Base-by-base conservation (phyloP, 37 sponge, comb jelly and placozoan genomes). In the Mnemiopsis leidyi region DNA sequence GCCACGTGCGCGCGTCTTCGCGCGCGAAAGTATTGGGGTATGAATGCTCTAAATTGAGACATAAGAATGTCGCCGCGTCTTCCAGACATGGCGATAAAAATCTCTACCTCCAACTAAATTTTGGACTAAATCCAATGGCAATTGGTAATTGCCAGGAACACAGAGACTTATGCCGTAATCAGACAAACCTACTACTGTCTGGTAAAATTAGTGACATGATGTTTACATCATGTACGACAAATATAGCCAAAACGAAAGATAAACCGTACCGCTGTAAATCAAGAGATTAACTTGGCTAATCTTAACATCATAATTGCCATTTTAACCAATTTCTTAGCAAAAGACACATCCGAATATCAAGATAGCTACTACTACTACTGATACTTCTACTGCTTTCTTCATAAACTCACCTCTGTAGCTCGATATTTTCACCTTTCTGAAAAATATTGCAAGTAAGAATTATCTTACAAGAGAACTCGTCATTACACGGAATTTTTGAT, bases 341-440 rank as follows among this genome's bases (percentile, higher is more conserved):
- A n/a, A n/a, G n/a, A n/a, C n/a, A n/a, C n/a, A n/a, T n/a, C n/a
- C n/a, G n/a, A n/a, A n/a, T n/a, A n/a, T n/a, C n/a, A n/a, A n/a
- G n/a, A n/a, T n/a, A n/a, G n/a, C n/a, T n/a, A n/a, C n/a, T n/a
- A n/a, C n/a, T n/a, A n/a, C n/a, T n/a, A n/a, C n/a, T n/a, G n/a
- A n/a, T n/a, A n/a, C n/a, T n/a, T n/a, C n/a, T n/a, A n/a, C n/a
- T n/a, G n/a, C n/a, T n/a, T n/a, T n/a, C n/a, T n/a, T n/a, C n/a
- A 34, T 28, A n/a, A 24, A 16, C 90, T 39, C 48, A 85, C 90
- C 61, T n/a, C 2, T 39, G 48, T 2, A 40, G 36, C n/a, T 85
- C 90, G 23, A 29, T n/a, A 26, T 85, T 85, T 85, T 85, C 90
- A 16, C 90, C 90, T 39, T 25, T 85, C 90, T 85, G 90, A 85